Evolutionary conservation across 2,888 invertebrate species (phyloP), one percentile per base, ranked within the genome.

Genomic region (Strigamia crassipes): DNA sequence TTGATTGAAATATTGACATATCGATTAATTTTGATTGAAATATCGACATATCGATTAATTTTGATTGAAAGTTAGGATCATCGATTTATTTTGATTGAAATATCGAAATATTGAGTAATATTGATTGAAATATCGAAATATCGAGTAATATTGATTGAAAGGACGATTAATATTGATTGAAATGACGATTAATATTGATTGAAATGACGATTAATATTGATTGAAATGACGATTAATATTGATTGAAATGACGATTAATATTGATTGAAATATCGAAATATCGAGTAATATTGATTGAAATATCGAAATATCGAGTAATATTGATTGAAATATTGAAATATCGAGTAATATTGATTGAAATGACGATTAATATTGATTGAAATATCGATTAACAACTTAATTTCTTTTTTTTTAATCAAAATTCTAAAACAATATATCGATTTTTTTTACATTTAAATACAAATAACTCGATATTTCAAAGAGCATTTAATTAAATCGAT

Each of bases 11-110:
- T 10, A 42, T 42, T 15, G 15, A 42, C 4, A 42, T 8, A 46
- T 13, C 46, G 46, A 46, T 46, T 46, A 46, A 46, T 5, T 46
- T 13, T 46, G 13, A 46, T 13, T 46, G 12, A 46, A 46, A n/a
- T 42, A 42, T 46, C 5, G n/a, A 46, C 0, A 13, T 12, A 46
- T 13, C 8, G 15, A 46, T 46, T 46, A n/a, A n/a, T n/a, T n/a
- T n/a, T n/a, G n/a, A n/a, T n/a, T n/a, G n/a, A n/a, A n/a, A n/a
- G n/a, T n/a, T n/a, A n/a, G n/a, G n/a, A n/a, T 12, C 5, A 42
- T 42, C 6, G 1, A 1, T 42, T 42, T 42, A 13, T 42, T 42
- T 42, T 42, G 27, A 89, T 89, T 81, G 89, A 89, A 86, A 89
- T 89, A 83, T 10, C 78, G 27, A 10, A 5, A 5, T 8, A 27